Evolutionary conservation across 2,888 invertebrate species (phyloP).

Genomic region (Spialia ferax): DNA sequence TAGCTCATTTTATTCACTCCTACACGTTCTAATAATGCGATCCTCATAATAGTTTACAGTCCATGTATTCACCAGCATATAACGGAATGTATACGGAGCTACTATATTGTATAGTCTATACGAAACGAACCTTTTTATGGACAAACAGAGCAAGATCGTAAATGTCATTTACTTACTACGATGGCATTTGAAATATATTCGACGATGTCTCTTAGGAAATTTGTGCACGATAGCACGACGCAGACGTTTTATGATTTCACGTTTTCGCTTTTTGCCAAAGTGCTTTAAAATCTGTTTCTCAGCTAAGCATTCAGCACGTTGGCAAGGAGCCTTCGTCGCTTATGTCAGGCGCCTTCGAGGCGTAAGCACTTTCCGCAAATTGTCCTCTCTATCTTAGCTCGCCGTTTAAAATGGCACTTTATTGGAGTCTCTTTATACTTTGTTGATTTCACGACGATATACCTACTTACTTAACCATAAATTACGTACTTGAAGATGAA

Average conservation of each 20-base stretch:
- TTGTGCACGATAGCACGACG: slow-evolving; percentile 13
- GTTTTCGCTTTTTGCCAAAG: slow-evolving; percentile 29
- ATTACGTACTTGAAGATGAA: slow-evolving; percentile 16
- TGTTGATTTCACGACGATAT: slow-evolving; percentile 18
- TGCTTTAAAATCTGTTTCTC: slow-evolving; percentile 28
- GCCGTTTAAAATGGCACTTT: slow-evolving; percentile 13
- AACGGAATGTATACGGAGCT: slow-evolving; percentile 44
- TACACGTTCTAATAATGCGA: slow-evolving; percentile 33
- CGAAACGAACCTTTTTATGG: background rate
- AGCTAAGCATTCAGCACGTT: slow-evolving; percentile 2
- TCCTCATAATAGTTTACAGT: slow-evolving; percentile 40
- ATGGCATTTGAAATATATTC: slow-evolving; percentile 43
- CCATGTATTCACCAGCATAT: slow-evolving; percentile 25
- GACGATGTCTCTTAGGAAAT: slow-evolving; percentile 20
- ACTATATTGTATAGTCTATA: background rate
- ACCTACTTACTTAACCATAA: slow-evolving; percentile 20
- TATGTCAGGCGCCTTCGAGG: slow-evolving; percentile 8
- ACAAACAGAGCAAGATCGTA: slow-evolving; percentile 48
- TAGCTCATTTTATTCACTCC: slow-evolving; percentile 30
- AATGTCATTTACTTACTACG: slow-evolving; percentile 53
- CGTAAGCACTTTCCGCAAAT: slow-evolving; percentile 27
- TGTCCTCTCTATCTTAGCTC: slow-evolving; percentile 9
- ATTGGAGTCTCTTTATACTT: slow-evolving; percentile 10
- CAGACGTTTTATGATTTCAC: slow-evolving; percentile 24
- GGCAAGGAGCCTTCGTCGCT: slow-evolving; percentile 29